Conservation (phyloP, 2,797 vertebrate genomes). For the Zenarchopterus dispar region DNA sequence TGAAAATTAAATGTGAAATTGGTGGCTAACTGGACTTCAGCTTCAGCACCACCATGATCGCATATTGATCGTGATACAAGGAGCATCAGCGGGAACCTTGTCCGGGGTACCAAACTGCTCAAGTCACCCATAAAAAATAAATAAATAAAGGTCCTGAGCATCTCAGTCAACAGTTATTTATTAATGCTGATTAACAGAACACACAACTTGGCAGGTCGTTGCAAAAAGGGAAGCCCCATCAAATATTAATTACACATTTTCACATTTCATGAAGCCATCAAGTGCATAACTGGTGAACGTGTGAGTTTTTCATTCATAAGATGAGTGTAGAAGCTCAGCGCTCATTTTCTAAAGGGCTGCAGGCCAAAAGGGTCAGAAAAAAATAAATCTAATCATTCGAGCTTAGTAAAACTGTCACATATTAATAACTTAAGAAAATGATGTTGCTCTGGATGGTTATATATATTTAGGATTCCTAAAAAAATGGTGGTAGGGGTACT, state of each 20-base stretch:
- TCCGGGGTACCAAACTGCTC: too few relatives aligned
- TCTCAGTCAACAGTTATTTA: constrained; percentile 25
- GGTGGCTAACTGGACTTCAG: too few relatives aligned
- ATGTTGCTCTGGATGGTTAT: background rate
- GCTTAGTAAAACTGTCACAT: too few relatives aligned
- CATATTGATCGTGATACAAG: too few relatives aligned
- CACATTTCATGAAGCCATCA: constrained; percentile 11
- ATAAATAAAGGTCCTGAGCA: too few relatives aligned
- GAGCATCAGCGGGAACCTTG: too few relatives aligned
- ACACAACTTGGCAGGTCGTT: constrained; percentile 3
- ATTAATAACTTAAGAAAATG: background rate
- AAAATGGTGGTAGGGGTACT: background rate
- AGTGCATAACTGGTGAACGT: background rate
- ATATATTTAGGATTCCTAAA: background rate
- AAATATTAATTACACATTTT: constrained; percentile 19
- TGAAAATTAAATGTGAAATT: too few relatives aligned
- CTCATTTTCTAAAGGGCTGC: background rate
- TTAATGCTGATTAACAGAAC: constrained; percentile 26
- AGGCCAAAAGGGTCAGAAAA: constrained; percentile 1
- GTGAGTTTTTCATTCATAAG: constrained; percentile 8
- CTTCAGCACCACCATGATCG: too few relatives aligned
- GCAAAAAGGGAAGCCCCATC: constrained; percentile 10
- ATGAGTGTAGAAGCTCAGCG: background rate
- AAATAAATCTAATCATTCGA: too few relatives aligned
- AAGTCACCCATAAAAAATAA: too few relatives aligned